Percentiles rank a stretch among this genome's conserved stretches.
Evolutionary conservation across 1,140 invertebrate species (phyloP).

Genomic region (Lethocerus indicus): DNA sequence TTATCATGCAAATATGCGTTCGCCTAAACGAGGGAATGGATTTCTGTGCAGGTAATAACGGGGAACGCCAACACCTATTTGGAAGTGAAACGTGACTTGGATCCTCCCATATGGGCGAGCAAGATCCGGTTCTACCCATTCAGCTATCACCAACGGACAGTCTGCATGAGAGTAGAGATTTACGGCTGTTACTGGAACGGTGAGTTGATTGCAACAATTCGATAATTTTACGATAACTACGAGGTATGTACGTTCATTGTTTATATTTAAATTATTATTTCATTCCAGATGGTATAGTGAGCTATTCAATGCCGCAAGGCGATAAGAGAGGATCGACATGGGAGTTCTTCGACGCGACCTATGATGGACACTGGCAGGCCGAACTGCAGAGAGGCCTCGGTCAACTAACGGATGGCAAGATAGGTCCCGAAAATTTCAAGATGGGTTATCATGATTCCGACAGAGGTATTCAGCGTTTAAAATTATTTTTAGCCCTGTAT

Average conservation of each 20-base stretch:
- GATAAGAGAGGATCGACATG: slow-evolving; percentile 44
- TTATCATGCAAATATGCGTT: background rate
- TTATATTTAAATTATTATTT: slow-evolving; percentile 9
- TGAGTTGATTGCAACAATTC: slow-evolving; percentile 24
- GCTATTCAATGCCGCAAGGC: slow-evolving; percentile 70
- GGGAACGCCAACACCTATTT: slow-evolving; percentile 74
- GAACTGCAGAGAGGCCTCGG: slow-evolving; percentile 45
- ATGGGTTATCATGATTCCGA: slow-evolving; percentile 31
- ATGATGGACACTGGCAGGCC: slow-evolving; percentile 55
- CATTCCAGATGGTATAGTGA: slow-evolving; percentile 52
- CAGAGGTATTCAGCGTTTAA: slow-evolving; percentile 23
- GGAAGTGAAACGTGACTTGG: slow-evolving; percentile 51
- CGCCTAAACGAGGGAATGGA: background rate
- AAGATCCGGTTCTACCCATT: slow-evolving; percentile 58
- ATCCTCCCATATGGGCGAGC: slow-evolving; percentile 52
- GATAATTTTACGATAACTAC: background rate
- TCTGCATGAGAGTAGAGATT: slow-evolving; percentile 64
- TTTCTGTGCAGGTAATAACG: slow-evolving; percentile 44
- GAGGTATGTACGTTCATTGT: background rate
- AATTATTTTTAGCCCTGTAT: too few relatives aligned
- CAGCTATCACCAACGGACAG: slow-evolving; percentile 49
- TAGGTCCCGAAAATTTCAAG: slow-evolving; percentile 50
- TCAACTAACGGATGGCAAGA: slow-evolving; percentile 49
- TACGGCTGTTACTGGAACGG: slow-evolving; percentile 53
- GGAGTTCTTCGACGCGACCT: slow-evolving; percentile 61